phyloP scores from a whole-genome alignment of 2,888 invertebrate species.

The Neuroscelio doddi region DNA sequence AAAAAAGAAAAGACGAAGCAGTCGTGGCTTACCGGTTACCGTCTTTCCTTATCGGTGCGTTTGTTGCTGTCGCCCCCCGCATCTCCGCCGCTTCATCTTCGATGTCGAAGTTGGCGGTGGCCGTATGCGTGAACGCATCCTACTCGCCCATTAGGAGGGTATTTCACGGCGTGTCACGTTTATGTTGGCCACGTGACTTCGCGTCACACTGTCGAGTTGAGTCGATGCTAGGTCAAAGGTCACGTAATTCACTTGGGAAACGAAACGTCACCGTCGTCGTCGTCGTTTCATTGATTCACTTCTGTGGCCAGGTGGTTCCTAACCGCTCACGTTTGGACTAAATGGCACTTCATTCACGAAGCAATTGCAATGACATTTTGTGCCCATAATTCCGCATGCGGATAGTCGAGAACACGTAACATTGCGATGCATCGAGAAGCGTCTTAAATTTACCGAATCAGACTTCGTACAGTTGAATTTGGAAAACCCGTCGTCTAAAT shows the following conservation, averaged over 20 bases:
- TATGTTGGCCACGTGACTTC: slow-evolving; percentile 67
- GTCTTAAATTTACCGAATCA: too few species aligned
- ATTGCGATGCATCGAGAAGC: too few species aligned
- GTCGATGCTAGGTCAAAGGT: slow-evolving; percentile 55
- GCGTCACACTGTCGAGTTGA: slow-evolving; percentile 6
- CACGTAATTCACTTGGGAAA: slow-evolving; percentile 59
- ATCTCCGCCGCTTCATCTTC: not conserved
- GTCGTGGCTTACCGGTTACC: slow-evolving; percentile 35
- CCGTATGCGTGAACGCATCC: slow-evolving; percentile 46
- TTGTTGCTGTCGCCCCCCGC: slow-evolving; percentile 17
- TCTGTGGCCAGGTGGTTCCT: not conserved
- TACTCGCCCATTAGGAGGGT: slow-evolving; percentile 65
- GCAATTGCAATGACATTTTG: too few species aligned
- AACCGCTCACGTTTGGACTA: too few species aligned
- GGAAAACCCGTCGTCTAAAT: too few species aligned
- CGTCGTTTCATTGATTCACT: slow-evolving; percentile 46
- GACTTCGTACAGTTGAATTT: too few species aligned
- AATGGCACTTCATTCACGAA: too few species aligned
- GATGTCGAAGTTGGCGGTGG: slow-evolving; percentile 12
- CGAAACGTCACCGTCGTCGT: slow-evolving; percentile 44
- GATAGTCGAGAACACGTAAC: too few species aligned
- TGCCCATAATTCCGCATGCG: too few species aligned
- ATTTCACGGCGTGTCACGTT: slow-evolving; percentile 69
- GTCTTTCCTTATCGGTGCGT: slow-evolving; percentile 39
- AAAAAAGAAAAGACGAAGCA: slow-evolving; percentile 23